A percentile compares a stretch with the other conserved stretches of the same genome.
phyloP scores from a whole-genome alignment of 2,888 invertebrate genomes.

The Drosophila parthenogenetica region DNA sequence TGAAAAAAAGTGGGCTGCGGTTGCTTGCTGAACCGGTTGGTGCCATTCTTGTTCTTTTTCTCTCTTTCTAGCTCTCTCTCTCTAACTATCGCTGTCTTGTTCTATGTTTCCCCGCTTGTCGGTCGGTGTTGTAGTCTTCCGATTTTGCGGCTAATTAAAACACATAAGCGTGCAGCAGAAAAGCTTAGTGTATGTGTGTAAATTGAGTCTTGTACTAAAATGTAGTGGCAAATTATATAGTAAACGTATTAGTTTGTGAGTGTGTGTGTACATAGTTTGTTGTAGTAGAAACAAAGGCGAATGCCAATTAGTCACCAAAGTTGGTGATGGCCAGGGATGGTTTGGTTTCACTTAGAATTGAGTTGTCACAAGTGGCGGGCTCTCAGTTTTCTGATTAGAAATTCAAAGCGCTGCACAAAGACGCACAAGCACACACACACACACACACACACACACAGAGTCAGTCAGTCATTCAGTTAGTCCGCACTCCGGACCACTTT shows the following conservation, averaged over 20 bases:
- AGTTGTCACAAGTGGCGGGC: slow-evolving; percentile 59
- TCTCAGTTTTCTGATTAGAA: slow-evolving; percentile 67
- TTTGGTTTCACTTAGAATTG: slow-evolving; percentile 37
- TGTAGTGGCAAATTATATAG: slow-evolving; percentile 30
- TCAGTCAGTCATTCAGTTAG: slow-evolving; percentile 1
- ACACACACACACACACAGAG: slow-evolving; percentile 6
- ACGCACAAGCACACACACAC: slow-evolving; percentile 12
- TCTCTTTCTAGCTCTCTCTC: slow-evolving; percentile 3
- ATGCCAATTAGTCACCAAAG: slow-evolving; percentile 68
- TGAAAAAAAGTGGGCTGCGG: slow-evolving; percentile 55
- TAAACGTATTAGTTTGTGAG: slow-evolving; percentile 1
- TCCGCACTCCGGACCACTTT: slow-evolving; percentile 49
- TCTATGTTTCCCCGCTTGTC: slow-evolving; percentile 1
- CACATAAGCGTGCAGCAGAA: slow-evolving; percentile 50
- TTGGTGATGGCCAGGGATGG: slow-evolving; percentile 14
- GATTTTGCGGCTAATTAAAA: slow-evolving; percentile 74
- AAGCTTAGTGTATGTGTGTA: slow-evolving; percentile 20
- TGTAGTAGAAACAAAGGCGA: slow-evolving; percentile 42
- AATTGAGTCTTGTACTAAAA: slow-evolving; percentile 43
- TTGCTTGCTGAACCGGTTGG: slow-evolving; percentile 50
- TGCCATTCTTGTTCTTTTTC: slow-evolving; percentile 45
- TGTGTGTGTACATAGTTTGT: slow-evolving; percentile 16
- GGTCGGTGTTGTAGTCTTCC: slow-evolving; percentile 27
- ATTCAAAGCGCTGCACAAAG: slow-evolving; percentile 61
- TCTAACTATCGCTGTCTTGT: slow-evolving; percentile 21